These are phyloP conservation scores for Hypanus sabinus DNA, from an alignment of 2,113 vertebrate genomes.

Conservation along the genomic window DNA sequence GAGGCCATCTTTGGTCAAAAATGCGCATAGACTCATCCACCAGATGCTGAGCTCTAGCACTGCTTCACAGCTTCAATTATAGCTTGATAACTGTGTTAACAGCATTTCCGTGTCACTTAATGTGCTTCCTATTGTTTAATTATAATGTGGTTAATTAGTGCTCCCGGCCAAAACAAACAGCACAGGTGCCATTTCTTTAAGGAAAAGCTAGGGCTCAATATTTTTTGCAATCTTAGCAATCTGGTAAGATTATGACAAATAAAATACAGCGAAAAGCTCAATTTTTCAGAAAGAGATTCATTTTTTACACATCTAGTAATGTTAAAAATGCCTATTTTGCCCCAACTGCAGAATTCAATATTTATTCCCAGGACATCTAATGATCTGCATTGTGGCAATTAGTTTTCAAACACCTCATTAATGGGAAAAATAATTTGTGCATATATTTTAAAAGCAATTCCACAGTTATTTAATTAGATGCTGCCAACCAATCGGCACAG, in stretches of 20 bases:
- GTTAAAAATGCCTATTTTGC: neutral
- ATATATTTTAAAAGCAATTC: neutral
- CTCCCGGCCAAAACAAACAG: conserved; percentile 32
- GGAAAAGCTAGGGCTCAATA: neutral
- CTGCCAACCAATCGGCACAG: neutral
- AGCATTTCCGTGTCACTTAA: conserved; percentile 33
- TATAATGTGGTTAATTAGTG: conserved; percentile 32
- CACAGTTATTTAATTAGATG: neutral
- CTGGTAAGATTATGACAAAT: conserved; percentile 7
- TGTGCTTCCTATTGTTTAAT: conserved; percentile 34
- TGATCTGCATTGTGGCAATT: neutral
- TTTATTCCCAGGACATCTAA: conserved; percentile 3
- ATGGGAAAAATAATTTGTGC: neutral
- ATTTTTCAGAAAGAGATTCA: neutral
- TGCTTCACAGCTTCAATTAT: conserved; percentile 15
- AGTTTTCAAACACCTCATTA: conserved; percentile 13
- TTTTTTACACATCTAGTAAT: neutral
- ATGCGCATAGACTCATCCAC: neutral
- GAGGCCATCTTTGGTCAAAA: neutral
- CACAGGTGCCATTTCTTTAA: conserved; percentile 18
- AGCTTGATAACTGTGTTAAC: conserved; percentile 29
- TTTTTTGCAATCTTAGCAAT: neutral
- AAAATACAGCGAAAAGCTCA: neutral
- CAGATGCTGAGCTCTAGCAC: conserved; percentile 27
- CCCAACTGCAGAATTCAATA: neutral